Evolutionary conservation across 2,888 invertebrate genomes (phyloP), one percentile per base, ranked within the genome.

Genomic region (Caenorhabditis auriculariae): DNA sequence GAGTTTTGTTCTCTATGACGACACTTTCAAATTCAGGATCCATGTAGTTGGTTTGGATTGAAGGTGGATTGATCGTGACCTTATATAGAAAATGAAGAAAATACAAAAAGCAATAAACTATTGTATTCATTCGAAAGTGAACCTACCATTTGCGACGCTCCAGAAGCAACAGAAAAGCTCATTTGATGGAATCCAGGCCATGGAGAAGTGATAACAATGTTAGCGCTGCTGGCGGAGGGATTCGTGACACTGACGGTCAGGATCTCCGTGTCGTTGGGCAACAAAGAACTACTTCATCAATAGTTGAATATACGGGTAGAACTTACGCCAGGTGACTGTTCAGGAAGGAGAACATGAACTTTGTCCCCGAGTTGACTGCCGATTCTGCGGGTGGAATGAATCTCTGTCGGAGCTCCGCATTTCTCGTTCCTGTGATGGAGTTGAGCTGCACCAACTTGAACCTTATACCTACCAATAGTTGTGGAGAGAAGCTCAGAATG

Each of bases 161-260:
- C 17, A 4, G 26, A 9, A 9, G 42, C n/a, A 3, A 55, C 49
- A 4, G 35, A 19, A 19, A 32, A n/a, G 15, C 49, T 55, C 7
- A 27, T n/a, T 17, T 32, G 43, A 27, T 43, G 35, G 35, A 55
- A 55, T 5, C 23, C 37, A 6, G 49, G 32, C 21, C 21, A 44
- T 3, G 12, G 4, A 4, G 49, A 49, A 15, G 17, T 29, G 9
- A 55, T 27, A 3, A 35, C 26, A 19, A 50, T 38, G 2, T 26
- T 41, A 2, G 49, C 49, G 1, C 21, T 7, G 17, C 12, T 3
- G n/a, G 35, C 12, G n/a, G 43, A 48, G 24, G 55, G 41, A 28
- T 55, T 55, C 2, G 49, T 55, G 9, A 55, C 24, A 21, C 49
- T 55, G 7, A 55, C 24, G n/a, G 19, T 28, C n/a, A 55, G 44